phyloP scores from a whole-genome alignment of 2,888 invertebrate species.

The Seira sanloemensis region DNA sequence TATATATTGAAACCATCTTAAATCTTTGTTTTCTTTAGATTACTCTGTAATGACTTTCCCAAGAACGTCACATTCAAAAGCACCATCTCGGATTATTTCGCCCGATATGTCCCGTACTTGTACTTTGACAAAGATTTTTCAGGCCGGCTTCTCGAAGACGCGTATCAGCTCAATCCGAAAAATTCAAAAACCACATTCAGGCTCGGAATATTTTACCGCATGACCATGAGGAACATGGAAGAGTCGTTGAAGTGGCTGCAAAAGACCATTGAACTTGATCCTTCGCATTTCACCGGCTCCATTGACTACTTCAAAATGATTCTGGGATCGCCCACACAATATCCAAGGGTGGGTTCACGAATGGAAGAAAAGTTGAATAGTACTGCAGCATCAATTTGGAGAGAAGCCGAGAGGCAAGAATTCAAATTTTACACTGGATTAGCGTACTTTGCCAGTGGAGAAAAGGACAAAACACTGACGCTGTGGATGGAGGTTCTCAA shows the following conservation, averaged over 20 bases:
- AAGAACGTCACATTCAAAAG: conserved; percentile 52
- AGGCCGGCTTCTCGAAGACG: conserved; percentile 30
- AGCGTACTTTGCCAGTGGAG: conserved; percentile 54
- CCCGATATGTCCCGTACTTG: conserved; percentile 52
- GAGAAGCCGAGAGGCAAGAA: conserved; percentile 43
- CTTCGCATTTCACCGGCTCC: conserved; percentile 52
- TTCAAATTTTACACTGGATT: conserved; percentile 61
- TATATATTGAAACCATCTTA: too few species aligned
- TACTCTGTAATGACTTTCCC: conserved; percentile 54
- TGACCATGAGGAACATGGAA: conserved; percentile 51
- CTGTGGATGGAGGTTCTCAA: conserved; percentile 48
- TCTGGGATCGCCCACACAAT: conserved; percentile 31
- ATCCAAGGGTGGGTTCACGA: background rate
- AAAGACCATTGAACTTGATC: conserved; percentile 55
- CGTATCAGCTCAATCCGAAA: conserved; percentile 63
- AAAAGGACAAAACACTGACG: conserved; percentile 49
- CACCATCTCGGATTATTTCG: conserved; percentile 65
- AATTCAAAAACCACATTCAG: conserved; percentile 65
- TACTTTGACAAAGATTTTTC: conserved; percentile 60
- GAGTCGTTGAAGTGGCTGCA: conserved; percentile 62
- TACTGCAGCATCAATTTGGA: conserved; percentile 35
- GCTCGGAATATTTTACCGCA: conserved; percentile 62
- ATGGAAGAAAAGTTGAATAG: conserved; percentile 15
- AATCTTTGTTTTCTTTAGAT: conserved; percentile 37
- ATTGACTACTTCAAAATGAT: conserved; percentile 66